Evolutionary conservation across 2,888 invertebrate genomes (phyloP).

Genomic region (Steinernema hermaphroditum): DNA sequence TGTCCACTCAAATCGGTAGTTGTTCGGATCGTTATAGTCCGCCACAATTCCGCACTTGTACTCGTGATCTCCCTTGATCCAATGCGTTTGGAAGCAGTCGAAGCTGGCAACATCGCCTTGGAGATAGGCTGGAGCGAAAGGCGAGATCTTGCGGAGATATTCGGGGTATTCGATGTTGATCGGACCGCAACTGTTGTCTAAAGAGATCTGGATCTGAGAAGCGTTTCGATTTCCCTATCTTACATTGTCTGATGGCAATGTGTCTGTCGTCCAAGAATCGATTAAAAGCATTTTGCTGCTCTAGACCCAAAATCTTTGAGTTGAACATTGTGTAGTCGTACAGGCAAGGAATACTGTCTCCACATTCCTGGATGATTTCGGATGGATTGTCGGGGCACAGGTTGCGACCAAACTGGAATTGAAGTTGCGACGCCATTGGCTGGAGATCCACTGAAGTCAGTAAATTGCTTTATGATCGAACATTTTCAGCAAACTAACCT

Average conservation of each 20-base stretch:
- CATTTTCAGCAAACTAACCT: constrained; percentile 34
- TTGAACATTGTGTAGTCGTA: constrained; percentile 60
- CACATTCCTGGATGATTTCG: constrained; percentile 51
- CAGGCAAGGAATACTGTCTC: constrained; percentile 50
- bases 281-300: constrained; percentile 58
- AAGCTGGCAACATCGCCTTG: constrained; percentile 64
- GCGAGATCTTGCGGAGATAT: constrained; percentile 64
- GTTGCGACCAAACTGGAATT: constrained; percentile 51
- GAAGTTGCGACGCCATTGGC: constrained; percentile 56
- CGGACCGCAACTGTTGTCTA: constrained; percentile 65
- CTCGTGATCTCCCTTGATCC: constrained; percentile 64
- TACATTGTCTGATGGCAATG: constrained; percentile 20
- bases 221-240: not conserved
- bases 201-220: constrained; percentile 33
- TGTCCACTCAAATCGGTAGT: constrained; percentile 65
- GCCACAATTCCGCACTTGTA: constrained; percentile 63
- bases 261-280: constrained; percentile 46
- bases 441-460: constrained; percentile 57
- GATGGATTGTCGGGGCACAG: constrained; percentile 64
- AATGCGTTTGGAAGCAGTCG: constrained; percentile 64
- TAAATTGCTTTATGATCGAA: not conserved
- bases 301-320: constrained; percentile 58
- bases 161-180: constrained; percentile 66
- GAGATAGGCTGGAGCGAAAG: constrained; percentile 60
- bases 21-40: constrained; percentile 56